phyloP scores from a whole-genome alignment of 2,797 vertebrate species.

The Catostomus latipinnis region DNA sequence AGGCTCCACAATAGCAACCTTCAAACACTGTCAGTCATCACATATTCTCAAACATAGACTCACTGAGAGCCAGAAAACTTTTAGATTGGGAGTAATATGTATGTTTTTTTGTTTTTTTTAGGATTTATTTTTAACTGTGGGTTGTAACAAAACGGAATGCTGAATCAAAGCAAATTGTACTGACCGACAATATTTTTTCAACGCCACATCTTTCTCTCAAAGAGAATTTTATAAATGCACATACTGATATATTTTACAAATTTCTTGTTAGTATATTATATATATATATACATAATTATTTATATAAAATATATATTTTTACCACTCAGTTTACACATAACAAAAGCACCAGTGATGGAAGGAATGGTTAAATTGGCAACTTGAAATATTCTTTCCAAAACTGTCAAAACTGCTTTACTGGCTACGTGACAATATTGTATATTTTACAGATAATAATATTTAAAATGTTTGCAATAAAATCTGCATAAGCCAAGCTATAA shows the following conservation, averaged over 20 bases:
- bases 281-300: too few species aligned
- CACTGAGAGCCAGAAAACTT: slow-evolving; percentile 38
- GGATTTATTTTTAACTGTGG: background rate
- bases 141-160: background rate
- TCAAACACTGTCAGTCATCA: slow-evolving; percentile 59
- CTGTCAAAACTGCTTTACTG: background rate
- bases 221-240: background rate
- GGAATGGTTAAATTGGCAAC: background rate
- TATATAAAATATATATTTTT: background rate
- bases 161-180: background rate
- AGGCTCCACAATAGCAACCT: slow-evolving; percentile 56
- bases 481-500: background rate
- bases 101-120: too few species aligned
- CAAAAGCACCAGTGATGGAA: background rate
- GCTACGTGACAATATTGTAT: background rate
- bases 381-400: too few species aligned
- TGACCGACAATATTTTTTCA: background rate
- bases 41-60: slow-evolving; percentile 50
- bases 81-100: background rate
- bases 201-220: too few species aligned
- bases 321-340: background rate
- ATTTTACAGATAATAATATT: background rate
- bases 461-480: background rate
- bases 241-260: background rate
- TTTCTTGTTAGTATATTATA: background rate